Percentiles rank a stretch among this genome's conserved stretches.
These are phyloP conservation scores for Podarcis cretensis DNA, from an alignment of 2,113 vertebrate genomes.

Conservation along the genomic window DNA sequence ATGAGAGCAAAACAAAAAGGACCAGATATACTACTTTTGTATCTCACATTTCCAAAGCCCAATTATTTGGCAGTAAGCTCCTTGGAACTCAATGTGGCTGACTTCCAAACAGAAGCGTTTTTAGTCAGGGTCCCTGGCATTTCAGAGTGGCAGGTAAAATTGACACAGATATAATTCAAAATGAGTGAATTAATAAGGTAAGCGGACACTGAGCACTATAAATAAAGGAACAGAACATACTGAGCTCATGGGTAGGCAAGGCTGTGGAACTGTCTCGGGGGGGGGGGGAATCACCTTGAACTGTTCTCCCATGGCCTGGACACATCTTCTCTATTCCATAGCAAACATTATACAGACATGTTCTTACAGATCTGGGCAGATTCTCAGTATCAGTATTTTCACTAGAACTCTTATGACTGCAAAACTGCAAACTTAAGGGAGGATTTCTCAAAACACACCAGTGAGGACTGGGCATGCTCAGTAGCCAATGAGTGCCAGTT, in stretches of 20 bases:
- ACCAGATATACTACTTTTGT: background rate
- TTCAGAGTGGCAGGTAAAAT: background rate
- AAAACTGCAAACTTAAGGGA: background rate
- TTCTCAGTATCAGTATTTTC: background rate
- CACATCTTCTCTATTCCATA: background rate
- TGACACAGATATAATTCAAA: background rate
- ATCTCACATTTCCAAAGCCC: conserved; percentile 13
- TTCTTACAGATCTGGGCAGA: background rate
- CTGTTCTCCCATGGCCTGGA: background rate
- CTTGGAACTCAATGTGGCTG: background rate
- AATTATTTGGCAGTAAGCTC: background rate
- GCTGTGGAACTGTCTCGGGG: background rate
- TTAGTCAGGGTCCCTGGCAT: background rate
- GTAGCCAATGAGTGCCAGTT: background rate
- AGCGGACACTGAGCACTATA: background rate
- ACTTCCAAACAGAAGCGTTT: background rate
- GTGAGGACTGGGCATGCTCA: background rate
- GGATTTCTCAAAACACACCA: too few relatives aligned
- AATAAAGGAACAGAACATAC: background rate
- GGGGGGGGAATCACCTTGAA: background rate
- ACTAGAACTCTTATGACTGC: background rate
- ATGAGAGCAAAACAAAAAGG: conserved; percentile 3
- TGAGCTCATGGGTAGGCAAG: background rate
- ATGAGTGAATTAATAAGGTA: background rate
- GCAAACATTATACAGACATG: background rate